Percentiles rank a stretch among this genome's conserved stretches.
phyloP scores from a whole-genome alignment of 2,113 vertebrate genomes.

The human (Homo sapiens) region GRCh38 chr18:50298001-50298500 shows the following conservation, averaged over 20 bases:
- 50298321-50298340: not conserved
- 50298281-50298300: not conserved
- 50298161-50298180: no score
- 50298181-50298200: not conserved
- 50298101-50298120: not conserved
- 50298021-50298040: not conserved
- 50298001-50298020: not conserved
- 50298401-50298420: not conserved
- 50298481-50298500: no score
- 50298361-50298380: not conserved
- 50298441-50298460: not conserved
- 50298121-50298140: not conserved
- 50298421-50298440: not conserved
- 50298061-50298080: not conserved
- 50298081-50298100: not conserved
- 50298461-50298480: not conserved
- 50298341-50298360: not conserved
- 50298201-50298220: not conserved
- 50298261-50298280: not conserved
- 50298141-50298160: not conserved
- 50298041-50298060: accelerated
- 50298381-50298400: not conserved
- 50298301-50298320: not conserved
- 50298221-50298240: not conserved
- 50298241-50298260: not conserved